Evolutionary conservation across 2,113 vertebrate genomes (phyloP).

Genomic region (Odontesthes bonariensis): DNA sequence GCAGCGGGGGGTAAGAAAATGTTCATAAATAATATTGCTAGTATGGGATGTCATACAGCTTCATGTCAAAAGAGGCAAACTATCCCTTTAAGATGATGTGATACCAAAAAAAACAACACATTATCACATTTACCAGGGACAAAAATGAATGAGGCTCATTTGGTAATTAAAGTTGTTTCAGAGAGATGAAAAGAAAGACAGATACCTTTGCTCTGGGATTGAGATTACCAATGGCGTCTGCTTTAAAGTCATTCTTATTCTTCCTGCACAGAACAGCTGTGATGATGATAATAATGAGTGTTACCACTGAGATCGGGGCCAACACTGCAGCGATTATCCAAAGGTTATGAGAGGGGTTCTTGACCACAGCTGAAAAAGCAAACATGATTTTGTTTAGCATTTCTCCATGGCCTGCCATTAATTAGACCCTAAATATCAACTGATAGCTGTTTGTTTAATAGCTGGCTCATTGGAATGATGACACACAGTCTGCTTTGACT

Average conservation of each 20-base stretch:
- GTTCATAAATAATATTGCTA: no score
- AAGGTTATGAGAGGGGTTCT: constrained; percentile 97
- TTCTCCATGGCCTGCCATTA: constrained; percentile 11
- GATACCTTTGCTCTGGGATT: constrained; percentile 95
- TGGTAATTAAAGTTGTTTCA: not conserved
- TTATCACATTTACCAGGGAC: constrained; percentile 2
- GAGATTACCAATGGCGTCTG: constrained; percentile 93
- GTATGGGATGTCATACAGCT: no score
- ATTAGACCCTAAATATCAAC: constrained; percentile 4
- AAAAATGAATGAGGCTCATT: not conserved
- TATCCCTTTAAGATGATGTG: not conserved
- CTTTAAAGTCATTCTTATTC: constrained; percentile 98
- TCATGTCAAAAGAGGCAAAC: no score
- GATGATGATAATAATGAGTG: constrained; percentile 97
- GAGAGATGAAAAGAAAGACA: not conserved
- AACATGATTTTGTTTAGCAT: constrained; percentile 15
- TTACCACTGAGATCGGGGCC: constrained; percentile 94
- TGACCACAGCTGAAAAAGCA: constrained; percentile 89
- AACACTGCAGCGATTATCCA: constrained; percentile 98
- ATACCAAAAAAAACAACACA: not conserved
- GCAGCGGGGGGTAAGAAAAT: no score
- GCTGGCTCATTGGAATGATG: constrained; percentile 18
- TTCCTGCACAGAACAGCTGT: constrained; percentile 96
- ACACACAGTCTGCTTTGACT: constrained; percentile 7
- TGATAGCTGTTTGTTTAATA: not conserved